Evolutionary conservation across 2,113 vertebrate genomes (phyloP), one percentile per base, ranked within the genome.

Genomic region (Accipiter cooperii): DNA sequence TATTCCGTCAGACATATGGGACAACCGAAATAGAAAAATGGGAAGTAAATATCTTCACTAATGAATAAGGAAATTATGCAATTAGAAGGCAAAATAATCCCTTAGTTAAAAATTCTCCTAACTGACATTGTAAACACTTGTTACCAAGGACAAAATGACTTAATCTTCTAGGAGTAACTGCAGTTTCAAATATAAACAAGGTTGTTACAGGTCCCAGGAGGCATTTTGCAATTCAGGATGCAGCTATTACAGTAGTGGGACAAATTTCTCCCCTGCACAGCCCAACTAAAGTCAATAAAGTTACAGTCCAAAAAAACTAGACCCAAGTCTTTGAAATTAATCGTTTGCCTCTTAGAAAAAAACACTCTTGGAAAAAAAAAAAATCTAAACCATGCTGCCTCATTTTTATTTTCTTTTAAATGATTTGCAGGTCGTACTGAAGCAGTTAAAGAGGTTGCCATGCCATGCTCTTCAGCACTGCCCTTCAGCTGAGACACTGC

Each of bases 51-150:
- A 93, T 76, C 93, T 74, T 14, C 49, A 58, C 63, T 94, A 93
- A 96, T 74, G 79, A 97, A n/a, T 63, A 94, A 87, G 54, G 71
- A 91, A 90, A 94, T 87, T 57, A 91, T 38, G 82, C 79, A 94
- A 74, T 88, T 83, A 93, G 75, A 85, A 80, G 28, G 55, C 58
- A 95, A 95, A 96, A 93, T 46, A 95, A 87, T 79, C 40, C 52
- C 38, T 44, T 79, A 87, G 75, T 92, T 93, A 86, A 96, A 95
- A 91, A 80, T 80, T 70, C 63, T 87, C 57, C 74, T 81, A 58
- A 61, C 47, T 84, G 74, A 73, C 70, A 95, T 13, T 28, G 31
- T 90, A 94, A 90, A 94, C 81, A 87, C 64, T 93, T 87, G 74
- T 85, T 94, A 76, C 71, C 51, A 95, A 92, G 70, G 90, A 80